Percentiles rank a stretch among this genome's conserved stretches.
Evolutionary conservation across 2,888 invertebrate species (phyloP).

Genomic region (Epirrhoe tristata): DNA sequence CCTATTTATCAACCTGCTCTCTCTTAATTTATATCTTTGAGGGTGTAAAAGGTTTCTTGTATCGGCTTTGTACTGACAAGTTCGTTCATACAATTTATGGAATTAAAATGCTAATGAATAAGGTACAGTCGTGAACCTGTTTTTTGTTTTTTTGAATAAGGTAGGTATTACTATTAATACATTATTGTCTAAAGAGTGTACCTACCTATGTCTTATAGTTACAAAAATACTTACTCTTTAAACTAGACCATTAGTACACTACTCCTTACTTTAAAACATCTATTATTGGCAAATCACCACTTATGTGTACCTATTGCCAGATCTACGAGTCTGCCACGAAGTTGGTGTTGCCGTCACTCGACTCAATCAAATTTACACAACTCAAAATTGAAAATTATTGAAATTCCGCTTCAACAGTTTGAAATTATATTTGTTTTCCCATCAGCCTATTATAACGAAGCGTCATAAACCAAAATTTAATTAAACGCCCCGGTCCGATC

Average conservation of each 20-base stretch:
- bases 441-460: slow-evolving; percentile 3
- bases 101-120: slow-evolving; percentile 4
- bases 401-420: not conserved
- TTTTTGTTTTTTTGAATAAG: no score
- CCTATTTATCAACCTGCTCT: slow-evolving; percentile 29
- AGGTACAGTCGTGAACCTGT: no score
- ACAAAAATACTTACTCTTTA: no score
- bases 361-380: not conserved
- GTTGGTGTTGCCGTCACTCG: no score
- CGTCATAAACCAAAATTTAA: slow-evolving; percentile 20
- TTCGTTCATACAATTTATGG: slow-evolving; percentile 13
- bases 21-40: slow-evolving; percentile 27
- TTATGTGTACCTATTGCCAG: no score
- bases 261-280: no score
- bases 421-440: slow-evolving; percentile 4
- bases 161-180: no score
- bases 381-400: not conserved
- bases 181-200: no score
- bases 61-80: not conserved
- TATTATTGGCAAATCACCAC: no score
- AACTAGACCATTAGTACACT: no score
- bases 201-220: no score
- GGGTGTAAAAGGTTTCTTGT: slow-evolving; percentile 18
- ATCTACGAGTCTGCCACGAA: no score
- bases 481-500: slow-evolving; percentile 21